Conservation (phyloP, 2,113 vertebrate species). For the Chloropsis hardwickii region DNA sequence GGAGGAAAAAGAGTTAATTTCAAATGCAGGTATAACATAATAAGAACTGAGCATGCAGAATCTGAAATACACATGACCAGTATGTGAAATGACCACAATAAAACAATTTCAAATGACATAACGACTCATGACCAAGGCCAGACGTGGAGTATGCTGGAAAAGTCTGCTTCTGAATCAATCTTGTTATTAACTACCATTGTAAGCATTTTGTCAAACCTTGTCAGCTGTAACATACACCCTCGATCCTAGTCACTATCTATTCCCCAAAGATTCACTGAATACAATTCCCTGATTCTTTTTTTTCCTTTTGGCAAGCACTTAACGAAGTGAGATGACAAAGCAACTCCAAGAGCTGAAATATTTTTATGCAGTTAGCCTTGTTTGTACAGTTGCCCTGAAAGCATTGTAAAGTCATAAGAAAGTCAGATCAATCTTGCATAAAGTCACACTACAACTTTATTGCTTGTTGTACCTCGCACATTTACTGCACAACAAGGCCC, state of each 20-base stretch:
- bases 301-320: background rate
- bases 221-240: background rate
- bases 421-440: background rate
- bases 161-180: background rate
- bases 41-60: background rate
- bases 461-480: background rate
- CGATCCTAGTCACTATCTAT: background rate
- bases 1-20: background rate
- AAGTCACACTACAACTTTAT: background rate
- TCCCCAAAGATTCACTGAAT: background rate
- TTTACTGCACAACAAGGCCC: background rate
- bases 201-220: background rate
- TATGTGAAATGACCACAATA: background rate
- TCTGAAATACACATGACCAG: background rate
- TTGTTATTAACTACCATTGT: background rate
- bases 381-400: background rate
- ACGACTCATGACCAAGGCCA: background rate
- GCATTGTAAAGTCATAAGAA: background rate
- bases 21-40: background rate
- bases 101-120: background rate
- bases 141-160: background rate
- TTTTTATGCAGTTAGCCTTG: background rate
- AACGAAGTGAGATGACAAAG: background rate
- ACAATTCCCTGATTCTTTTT: background rate
- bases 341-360: background rate